Evolutionary conservation across 2,888 invertebrate species (phyloP), one percentile per base, ranked within the genome.

Genomic region (Melanchra persicariae): DNA sequence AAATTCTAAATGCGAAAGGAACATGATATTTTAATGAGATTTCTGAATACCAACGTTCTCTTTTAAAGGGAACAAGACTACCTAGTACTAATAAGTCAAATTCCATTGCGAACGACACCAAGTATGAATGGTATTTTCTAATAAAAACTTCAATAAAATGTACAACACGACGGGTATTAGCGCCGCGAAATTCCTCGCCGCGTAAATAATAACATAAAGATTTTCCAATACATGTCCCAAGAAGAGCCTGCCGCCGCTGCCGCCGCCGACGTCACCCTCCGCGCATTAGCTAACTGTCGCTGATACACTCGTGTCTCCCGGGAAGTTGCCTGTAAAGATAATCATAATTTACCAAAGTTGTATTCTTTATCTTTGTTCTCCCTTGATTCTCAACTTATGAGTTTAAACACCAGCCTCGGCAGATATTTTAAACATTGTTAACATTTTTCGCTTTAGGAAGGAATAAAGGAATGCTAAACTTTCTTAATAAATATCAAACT

Each of bases 181-280:
- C 90, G 90, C 87, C 85, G 85, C 88, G 89, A 91, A 92, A 91
- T 93, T 92, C 91, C 89, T 87, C 84, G 85, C 87, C 86, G 90
- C 90, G 90, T 92, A 92, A 92, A 94, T 94, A 94, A 94, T 93
- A 93, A 93, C 91, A 91, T 91, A 92, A 93, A 93, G 90, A 93
- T 93, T 93, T 91, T 93, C 92, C 92, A 93, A 93, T 93, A 93
- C 91, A 88, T 90, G 90, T 87, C 87, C 89, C 90, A 89, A 91
- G 91, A 93, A 88, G 88, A 88, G 65, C 85, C 76, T 72, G 37
- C 15, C 70, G 74, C 76, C 76, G 79, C 68, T 52, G 76, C 72
- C 76, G 79, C 68, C 55, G 76, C 72, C 73, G 73, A 73, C 62
- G 76, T 67, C 77, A 68, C 77, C 66, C 82, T 70, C 64, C 54